Percentiles rank a stretch among this genome's conserved stretches.
Evolutionary conservation across 2,113 vertebrate species (phyloP).

Genomic region (Mobula hypostoma): DNA sequence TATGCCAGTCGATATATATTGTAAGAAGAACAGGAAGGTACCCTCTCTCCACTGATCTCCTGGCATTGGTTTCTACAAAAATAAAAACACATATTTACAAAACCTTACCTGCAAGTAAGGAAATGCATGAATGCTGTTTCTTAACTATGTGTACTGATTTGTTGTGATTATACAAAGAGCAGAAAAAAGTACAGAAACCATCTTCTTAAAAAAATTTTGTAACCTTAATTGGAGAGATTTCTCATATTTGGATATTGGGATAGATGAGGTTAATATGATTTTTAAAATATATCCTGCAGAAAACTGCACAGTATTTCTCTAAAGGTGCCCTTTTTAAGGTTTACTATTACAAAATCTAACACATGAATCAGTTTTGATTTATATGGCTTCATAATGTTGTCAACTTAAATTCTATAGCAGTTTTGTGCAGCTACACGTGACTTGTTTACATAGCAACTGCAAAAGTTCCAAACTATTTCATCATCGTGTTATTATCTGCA

Average conservation of each 20-base stretch:
- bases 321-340: neutral
- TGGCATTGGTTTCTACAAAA: constrained; percentile 80
- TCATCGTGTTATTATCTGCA: neutral
- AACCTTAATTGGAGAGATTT: neutral
- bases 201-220: neutral
- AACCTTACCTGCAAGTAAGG: constrained; percentile 28
- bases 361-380: neutral
- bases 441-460: neutral
- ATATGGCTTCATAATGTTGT: neutral
- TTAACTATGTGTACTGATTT: neutral
- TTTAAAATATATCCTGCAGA: neutral
- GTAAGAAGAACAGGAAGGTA: constrained; percentile 75
- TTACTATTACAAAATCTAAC: neutral
- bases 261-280: neutral
- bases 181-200: neutral
- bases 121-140: neutral
- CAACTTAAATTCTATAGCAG: neutral
- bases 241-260: neutral
- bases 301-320: neutral
- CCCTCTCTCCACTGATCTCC: constrained; percentile 79
- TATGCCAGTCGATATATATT: constrained; percentile 91
- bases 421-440: neutral
- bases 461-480: neutral
- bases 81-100: constrained; percentile 43
- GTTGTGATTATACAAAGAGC: neutral